Percentiles rank a stretch among this genome's conserved stretches.
Conservation (phyloP, 1,140 invertebrate genomes). For the Alviniconcha marisindica region DNA sequence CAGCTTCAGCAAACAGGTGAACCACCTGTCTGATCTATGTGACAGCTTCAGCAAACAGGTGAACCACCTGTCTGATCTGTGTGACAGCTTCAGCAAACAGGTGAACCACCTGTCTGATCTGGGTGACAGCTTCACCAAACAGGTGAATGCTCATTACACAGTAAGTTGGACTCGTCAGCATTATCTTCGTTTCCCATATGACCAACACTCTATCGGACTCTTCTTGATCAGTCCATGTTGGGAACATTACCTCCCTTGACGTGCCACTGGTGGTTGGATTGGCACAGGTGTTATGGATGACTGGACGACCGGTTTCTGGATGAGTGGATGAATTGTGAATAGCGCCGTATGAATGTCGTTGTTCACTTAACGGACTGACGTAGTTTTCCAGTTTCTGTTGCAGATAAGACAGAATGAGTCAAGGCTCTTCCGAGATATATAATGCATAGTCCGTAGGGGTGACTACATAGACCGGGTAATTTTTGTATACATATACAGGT, state of each 20-base stretch:
- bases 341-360: too few species aligned
- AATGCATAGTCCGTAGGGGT: too few species aligned
- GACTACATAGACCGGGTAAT: too few species aligned
- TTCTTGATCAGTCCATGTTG: neutral
- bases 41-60: neutral
- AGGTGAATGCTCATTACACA: neutral
- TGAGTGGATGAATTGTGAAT: too few species aligned
- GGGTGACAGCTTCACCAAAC: neutral
- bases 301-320: neutral
- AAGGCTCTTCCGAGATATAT: too few species aligned
- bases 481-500: neutral
- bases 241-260: neutral
- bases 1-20: too few species aligned
- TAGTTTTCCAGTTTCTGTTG: too few species aligned
- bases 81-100: neutral
- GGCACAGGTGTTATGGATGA: neutral
- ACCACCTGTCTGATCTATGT: too few species aligned
- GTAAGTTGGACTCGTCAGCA: neutral
- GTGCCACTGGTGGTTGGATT: neutral
- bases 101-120: neutral
- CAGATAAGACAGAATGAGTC: too few species aligned
- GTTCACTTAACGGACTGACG: too few species aligned
- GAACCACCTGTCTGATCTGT: too few species aligned
- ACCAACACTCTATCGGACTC: neutral
- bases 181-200: neutral